Base-by-base conservation (phyloP, 2,797 vertebrate genomes). In the Menidia menidia region DNA sequence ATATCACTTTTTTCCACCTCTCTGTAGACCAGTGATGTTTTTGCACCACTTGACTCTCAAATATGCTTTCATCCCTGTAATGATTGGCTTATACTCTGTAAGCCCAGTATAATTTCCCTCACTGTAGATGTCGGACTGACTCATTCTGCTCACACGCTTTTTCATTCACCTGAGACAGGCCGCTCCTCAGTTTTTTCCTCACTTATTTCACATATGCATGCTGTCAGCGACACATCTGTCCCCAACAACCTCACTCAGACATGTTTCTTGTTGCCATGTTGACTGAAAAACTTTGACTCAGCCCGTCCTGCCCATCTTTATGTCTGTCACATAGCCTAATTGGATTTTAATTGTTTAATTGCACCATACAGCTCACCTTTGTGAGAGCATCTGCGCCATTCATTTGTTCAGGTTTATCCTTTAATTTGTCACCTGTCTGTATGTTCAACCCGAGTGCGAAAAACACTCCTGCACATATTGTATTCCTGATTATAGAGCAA, bases 391-490 rank as follows among this genome's bases (percentile, higher is more conserved):
- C 41, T 19, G 14, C 58, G 18, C 14, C 32, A 31, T 25, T 64
- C 62, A 56, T 56, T 42, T 57, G 3, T 25, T 33, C n/a, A n/a
- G 50, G 41, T 19, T 50, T 35, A 33, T 43, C 25, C 50, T 63
- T 43, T 19, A n/a, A 33, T 57, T 63, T 63, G 25, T 42, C 45
- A 58, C 12, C 52, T 61, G 35, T 62, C 19, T 68, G 30, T 16
- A 86, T 78, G 77, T 69, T 68, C 19, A 35, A 44, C 60, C 59
- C 64, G 47, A 39, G 35, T 39, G 35, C 74, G 71, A 32, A 50
- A 78, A 78, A 78, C 60, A 48, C 65, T 58, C 67, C 56, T 54
- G 56, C 78, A 75, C 60, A 57, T 14, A 59, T 64, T 68, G 48
- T 64, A 25, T 42, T 62, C 31, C 31, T 59, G 52, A 19, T 55